Conservation (phyloP, 2,888 invertebrate species). For the Zygogramma bicolorata region DNA sequence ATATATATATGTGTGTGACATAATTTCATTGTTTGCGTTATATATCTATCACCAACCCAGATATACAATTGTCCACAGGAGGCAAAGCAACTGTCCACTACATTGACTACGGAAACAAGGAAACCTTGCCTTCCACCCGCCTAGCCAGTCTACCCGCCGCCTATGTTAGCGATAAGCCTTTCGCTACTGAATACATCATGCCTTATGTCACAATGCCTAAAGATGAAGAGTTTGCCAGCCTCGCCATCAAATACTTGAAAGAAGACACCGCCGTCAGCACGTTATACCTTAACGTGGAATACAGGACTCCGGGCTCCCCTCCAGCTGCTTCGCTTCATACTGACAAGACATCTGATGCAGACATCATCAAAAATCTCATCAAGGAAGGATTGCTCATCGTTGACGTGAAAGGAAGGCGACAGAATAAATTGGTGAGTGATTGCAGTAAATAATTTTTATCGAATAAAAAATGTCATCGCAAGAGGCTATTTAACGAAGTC, state of each 20-base stretch:
- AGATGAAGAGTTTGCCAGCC: slow-evolving; percentile 87
- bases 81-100: slow-evolving; percentile 86
- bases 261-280: slow-evolving; percentile 79
- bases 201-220: slow-evolving; percentile 87
- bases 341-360: slow-evolving; percentile 72
- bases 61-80: too few species aligned
- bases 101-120: slow-evolving; percentile 95
- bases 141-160: slow-evolving; percentile 87
- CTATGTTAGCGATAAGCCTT: slow-evolving; percentile 80
- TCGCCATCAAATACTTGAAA: slow-evolving; percentile 68
- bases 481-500: too few species aligned
- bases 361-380: slow-evolving; percentile 83
- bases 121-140: slow-evolving; percentile 67
- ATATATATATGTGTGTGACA: too few species aligned
- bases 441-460: neutral
- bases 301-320: slow-evolving; percentile 71
- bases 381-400: slow-evolving; percentile 87
- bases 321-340: slow-evolving; percentile 70
- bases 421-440: slow-evolving; percentile 77
- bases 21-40: too few species aligned
- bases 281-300: slow-evolving; percentile 87
- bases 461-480: neutral
- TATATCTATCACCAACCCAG: too few species aligned
- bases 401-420: slow-evolving; percentile 85
- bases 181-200: slow-evolving; percentile 88